Conservation (phyloP, 2,113 vertebrate genomes). For the Cisticola juncidis region DNA sequence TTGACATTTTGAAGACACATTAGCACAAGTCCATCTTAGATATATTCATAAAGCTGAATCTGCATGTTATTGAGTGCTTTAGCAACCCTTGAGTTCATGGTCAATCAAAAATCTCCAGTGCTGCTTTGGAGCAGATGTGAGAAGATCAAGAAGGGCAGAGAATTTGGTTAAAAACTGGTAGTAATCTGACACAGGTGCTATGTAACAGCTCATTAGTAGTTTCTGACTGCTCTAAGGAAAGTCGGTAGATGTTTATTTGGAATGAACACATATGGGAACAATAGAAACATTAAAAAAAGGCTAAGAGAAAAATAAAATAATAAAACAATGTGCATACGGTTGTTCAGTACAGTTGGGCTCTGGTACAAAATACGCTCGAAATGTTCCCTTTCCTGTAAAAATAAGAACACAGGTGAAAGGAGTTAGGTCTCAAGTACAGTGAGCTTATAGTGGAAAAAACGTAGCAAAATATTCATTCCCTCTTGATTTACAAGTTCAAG, state of each 20-base stretch:
- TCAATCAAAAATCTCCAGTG: neutral
- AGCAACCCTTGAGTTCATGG: neutral
- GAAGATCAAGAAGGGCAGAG: neutral
- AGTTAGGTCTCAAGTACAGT: neutral
- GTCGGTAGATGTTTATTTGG: neutral
- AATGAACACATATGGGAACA: neutral
- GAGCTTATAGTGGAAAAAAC: neutral
- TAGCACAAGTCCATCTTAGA: neutral
- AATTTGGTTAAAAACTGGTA: constrained; percentile 4
- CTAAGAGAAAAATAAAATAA: neutral
- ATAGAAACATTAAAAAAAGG: neutral
- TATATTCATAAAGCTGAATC: neutral
- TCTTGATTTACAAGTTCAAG: neutral
- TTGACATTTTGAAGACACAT: neutral
- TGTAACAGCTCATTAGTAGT: neutral
- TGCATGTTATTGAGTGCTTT: neutral
- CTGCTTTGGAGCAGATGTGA: neutral
- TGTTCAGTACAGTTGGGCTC: neutral
- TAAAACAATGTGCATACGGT: neutral
- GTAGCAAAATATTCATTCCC: neutral
- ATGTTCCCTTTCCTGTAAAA: neutral
- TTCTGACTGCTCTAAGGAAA: constrained; percentile 7
- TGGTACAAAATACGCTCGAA: neutral
- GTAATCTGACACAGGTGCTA: neutral
- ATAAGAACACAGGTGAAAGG: neutral